Percentiles rank a stretch among this genome's conserved stretches.
Evolutionary conservation across 2,888 invertebrate species (phyloP).

Genomic region (Mycalesis mineus): DNA sequence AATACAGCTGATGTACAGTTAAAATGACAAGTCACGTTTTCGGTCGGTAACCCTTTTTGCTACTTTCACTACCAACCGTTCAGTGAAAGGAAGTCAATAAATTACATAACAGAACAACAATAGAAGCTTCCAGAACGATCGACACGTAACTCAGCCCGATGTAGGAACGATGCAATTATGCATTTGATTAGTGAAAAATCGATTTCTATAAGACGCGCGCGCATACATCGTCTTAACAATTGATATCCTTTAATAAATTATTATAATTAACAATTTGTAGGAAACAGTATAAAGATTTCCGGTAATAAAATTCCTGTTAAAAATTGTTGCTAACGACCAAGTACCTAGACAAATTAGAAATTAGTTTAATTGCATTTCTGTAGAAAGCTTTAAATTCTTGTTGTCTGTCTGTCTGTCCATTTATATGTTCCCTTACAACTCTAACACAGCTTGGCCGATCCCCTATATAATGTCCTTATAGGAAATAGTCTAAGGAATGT

Average conservation of each 20-base stretch:
- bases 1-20: neutral
- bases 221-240: neutral
- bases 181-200: neutral
- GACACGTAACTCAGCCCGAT: neutral
- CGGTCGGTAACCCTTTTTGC: neutral
- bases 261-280: neutral
- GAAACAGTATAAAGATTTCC: neutral
- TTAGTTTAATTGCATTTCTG: no score
- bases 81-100: conserved; percentile 13
- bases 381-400: no score
- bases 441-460: no score
- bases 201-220: neutral
- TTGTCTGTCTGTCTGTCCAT: no score
- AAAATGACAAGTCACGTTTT: conserved; percentile 5
- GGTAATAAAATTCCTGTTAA: neutral
- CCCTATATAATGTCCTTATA: no score
- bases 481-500: no score
- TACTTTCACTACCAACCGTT: conserved; percentile 4
- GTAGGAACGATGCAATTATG: neutral
- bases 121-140: conserved; percentile 12
- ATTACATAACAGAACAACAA: conserved; percentile 18
- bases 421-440: no score
- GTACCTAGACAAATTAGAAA: no score
- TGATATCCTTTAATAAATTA: neutral
- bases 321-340: no score